These are phyloP conservation scores for Eupithecia insigniata DNA, from an alignment of 2,888 invertebrate genomes.

Conservation along the genomic window DNA sequence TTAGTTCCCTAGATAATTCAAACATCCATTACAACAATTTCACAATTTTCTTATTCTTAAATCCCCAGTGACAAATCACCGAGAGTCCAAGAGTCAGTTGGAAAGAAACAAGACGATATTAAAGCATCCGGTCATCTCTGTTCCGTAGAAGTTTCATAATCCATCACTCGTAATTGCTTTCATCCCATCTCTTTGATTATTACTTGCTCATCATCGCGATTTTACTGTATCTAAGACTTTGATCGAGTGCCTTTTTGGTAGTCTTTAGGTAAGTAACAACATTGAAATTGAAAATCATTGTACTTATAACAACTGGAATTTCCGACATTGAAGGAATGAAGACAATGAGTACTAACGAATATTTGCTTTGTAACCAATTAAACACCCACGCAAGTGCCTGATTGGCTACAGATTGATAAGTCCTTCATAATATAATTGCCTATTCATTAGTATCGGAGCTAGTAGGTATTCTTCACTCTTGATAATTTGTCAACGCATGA, in stretches of 20 bases:
- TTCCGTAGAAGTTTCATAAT: constrained; percentile 69
- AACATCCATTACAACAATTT: constrained; percentile 37
- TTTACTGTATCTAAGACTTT: constrained; percentile 39
- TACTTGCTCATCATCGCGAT: constrained; percentile 48
- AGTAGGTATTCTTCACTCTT: not conserved
- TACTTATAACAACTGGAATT: not conserved
- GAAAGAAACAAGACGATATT: constrained; percentile 73
- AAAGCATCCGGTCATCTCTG: constrained; percentile 71
- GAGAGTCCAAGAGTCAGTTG: constrained; percentile 58
- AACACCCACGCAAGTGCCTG: not conserved
- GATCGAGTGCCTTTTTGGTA: constrained; percentile 32
- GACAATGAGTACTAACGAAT: not conserved
- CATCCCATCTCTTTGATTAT: constrained; percentile 72
- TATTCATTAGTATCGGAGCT: not conserved
- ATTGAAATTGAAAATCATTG: not conserved
- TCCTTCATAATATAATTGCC: not conserved
- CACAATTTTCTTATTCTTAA: constrained; percentile 39
- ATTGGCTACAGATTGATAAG: not conserved
- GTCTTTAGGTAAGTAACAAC: not conserved
- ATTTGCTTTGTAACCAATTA: constrained; percentile 4
- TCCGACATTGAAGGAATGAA: not conserved
- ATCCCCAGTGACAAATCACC: constrained; percentile 66
- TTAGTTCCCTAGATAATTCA: constrained; percentile 26
- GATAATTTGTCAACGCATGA: not conserved
- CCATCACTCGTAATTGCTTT: constrained; percentile 77